These are phyloP conservation scores for Chionoecetes opilio DNA, from an alignment of 1,140 invertebrate species.

Conservation along the genomic window DNA sequence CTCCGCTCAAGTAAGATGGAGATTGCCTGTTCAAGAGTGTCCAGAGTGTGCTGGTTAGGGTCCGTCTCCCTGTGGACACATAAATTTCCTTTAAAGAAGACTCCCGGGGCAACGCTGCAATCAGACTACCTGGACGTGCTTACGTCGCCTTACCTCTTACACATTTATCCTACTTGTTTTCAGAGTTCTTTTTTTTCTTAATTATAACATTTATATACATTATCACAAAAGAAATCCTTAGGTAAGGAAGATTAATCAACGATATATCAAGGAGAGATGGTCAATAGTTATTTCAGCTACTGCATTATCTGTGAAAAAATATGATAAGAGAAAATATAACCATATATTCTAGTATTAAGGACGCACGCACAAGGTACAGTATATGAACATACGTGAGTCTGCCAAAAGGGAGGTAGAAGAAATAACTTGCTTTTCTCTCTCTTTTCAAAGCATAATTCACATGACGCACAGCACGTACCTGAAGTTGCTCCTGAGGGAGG, in stretches of 20 bases:
- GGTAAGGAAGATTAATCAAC: too few relatives aligned
- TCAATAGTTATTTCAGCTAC: too few relatives aligned
- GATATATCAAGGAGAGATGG: too few relatives aligned
- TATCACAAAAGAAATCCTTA: too few relatives aligned
- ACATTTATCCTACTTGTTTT: background rate
- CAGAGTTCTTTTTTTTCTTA: background rate
- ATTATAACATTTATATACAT: background rate
- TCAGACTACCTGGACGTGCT: background rate
- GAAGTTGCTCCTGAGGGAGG: constrained; percentile 83
- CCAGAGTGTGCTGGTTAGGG: constrained; percentile 84
- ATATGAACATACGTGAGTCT: too few relatives aligned
- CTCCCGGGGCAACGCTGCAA: background rate
- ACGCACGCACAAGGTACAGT: too few relatives aligned
- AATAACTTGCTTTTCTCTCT: too few relatives aligned
- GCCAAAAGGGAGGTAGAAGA: too few relatives aligned
- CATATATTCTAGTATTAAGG: too few relatives aligned
- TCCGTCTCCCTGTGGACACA: constrained; percentile 82
- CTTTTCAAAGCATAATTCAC: background rate
- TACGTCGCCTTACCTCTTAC: background rate
- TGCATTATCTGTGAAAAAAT: too few relatives aligned
- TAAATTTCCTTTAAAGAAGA: background rate
- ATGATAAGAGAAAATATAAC: too few relatives aligned
- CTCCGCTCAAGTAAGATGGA: constrained; percentile 84
- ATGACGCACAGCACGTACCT: constrained; percentile 70
- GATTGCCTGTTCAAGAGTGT: constrained; percentile 85